Conservation (phyloP, 1,140 invertebrate genomes). For the Anastrepha obliqua region DNA sequence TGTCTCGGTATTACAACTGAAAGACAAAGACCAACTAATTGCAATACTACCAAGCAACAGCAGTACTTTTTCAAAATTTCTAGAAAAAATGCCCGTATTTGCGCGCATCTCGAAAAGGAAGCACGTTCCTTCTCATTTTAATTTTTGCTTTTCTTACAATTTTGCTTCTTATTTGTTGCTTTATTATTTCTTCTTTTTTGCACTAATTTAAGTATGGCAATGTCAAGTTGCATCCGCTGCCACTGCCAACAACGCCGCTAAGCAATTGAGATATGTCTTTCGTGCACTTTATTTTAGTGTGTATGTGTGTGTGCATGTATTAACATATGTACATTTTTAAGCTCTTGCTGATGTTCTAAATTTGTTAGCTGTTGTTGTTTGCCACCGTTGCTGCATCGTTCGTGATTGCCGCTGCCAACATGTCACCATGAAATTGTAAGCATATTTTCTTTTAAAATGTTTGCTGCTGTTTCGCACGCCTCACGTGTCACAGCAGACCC, state of each 20-base stretch:
- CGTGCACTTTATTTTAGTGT: neutral
- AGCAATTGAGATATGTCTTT: conserved; percentile 18
- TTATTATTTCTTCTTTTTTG: neutral
- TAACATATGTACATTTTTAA: neutral
- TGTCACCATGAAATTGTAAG: conserved; percentile 48
- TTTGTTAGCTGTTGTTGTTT: conserved; percentile 45
- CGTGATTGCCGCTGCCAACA: conserved; percentile 42
- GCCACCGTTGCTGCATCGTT: neutral
- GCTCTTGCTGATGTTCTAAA: neutral
- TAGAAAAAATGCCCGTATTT: neutral
- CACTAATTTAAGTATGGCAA: conserved; percentile 48
- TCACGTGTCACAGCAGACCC: conserved; percentile 20
- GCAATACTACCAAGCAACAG: no score
- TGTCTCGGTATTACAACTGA: no score
- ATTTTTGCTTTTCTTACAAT: neutral
- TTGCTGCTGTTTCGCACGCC: conserved; percentile 18
- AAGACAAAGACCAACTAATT: no score
- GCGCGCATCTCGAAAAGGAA: neutral
- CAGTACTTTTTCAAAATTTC: no score
- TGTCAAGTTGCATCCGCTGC: conserved; percentile 18
- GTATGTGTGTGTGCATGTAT: neutral
- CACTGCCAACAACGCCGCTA: neutral
- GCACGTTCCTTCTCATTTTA: neutral
- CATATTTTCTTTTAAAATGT: conserved; percentile 37
- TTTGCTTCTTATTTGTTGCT: neutral